Evolutionary conservation across 2,113 vertebrate species (phyloP), one percentile per base, ranked within the genome.

Genomic region (Uropsilus gracilis): DNA sequence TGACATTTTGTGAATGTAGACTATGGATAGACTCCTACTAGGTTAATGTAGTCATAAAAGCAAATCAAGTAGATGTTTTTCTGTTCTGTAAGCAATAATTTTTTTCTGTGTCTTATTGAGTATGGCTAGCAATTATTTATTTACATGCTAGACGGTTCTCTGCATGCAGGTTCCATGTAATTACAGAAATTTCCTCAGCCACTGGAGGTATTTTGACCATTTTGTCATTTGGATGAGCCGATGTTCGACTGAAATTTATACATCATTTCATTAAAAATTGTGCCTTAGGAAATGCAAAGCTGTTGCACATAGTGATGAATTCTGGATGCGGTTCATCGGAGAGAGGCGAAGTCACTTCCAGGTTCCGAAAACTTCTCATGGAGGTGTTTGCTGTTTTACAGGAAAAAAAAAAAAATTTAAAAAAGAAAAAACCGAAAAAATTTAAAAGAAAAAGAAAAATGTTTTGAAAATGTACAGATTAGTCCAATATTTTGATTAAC

Each of bases 201-300:
- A 64, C 72, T 71, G 82, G 91, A 94, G 89, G 75, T 80, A 64
- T 95, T 48, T 69, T 28, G 87, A 55, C 1, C 3, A 59, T 89
- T 55, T 91, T 97, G 88, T 96, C 89, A 22, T 63, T 91, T 96
- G 96, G 97, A 97, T 78, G 88, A 96, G 75, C 94, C 96, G 90
- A 97, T 92, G 89, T 90, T 96, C 3, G 68, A 97, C 82, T 94
- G 97, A 77, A 97, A 96, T 97, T 94, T 95, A 95, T 55, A 28
- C 93, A 95, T 89, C 95, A 83, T 97, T 98, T 98, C 97, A 98
- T 98, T 97, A 97, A 98, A 96, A 98, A 98, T 96, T 97, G 99
- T 99, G 99, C 99, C 99, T 99, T 99, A 99, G 98, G 98, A 98
- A 98, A 98, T 97, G 98, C 98, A 97, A 97, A 98, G 97, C 96